Base-by-base conservation (phyloP, 64 coral and sea anemone genomes). In the Dendrophyllia cribrosa region DNA sequence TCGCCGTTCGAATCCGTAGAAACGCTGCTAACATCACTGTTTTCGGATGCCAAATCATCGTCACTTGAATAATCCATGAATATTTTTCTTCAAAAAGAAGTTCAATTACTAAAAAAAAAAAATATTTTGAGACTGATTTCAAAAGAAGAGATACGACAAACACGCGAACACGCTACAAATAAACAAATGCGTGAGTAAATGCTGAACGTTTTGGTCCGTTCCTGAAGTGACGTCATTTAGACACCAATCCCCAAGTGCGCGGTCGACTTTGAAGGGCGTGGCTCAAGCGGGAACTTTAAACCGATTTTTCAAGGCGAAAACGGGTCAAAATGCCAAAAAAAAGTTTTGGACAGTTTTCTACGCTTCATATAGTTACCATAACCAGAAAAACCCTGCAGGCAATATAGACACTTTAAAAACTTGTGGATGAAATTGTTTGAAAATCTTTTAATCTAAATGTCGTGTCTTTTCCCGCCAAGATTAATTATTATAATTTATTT, bases 61-160 rank as follows among this genome's bases (percentile, higher is more conserved):
- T 68, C 65, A 68, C 65, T 68, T 68, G 65, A 23, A 68, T 68
- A 68, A 68, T 23, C 65, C 20, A 68, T 68, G 65, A 68, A 68
- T 68, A 68, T 19, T 68, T n/a, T 23, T 68, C 65, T 68, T 68
- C 21, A 21, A 68, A 68, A 68, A 5, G 65, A 68, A 1, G 65
- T 21, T 68, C 21, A 24, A 34, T 34, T 34, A 34, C 65, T 68
- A 6, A n/a, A n/a, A n/a, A n/a, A n/a, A n/a, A n/a, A n/a, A n/a
- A n/a, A n/a, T n/a, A 21, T 68, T 21, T 3, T 0, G 65, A 13
- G 4, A 17, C 12, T 64, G 19, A 64, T 11, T 64, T 64, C 12
- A 19, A 68, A 23, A 68, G 65, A 68, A 68, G 21, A 68, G 20
- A 64, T 17, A 64, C 16, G 6, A n/a, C n/a, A n/a, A n/a, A n/a